Percentiles rank a stretch among this genome's conserved stretches.
These are phyloP conservation scores for Urosaurus nigricauda DNA, from an alignment of 2,797 vertebrate species.

Conservation along the genomic window DNA sequence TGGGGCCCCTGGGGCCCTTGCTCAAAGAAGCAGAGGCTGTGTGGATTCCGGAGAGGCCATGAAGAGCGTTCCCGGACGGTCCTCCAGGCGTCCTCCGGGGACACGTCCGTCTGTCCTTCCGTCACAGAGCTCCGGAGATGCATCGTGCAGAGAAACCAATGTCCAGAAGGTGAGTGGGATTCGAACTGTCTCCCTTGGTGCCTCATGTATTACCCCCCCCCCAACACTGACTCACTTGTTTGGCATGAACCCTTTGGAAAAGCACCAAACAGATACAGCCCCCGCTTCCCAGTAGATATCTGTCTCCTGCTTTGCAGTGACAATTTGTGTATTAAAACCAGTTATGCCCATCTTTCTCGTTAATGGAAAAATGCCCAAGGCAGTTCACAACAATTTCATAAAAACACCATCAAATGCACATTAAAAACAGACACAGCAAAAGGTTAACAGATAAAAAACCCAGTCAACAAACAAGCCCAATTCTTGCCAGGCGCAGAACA, in stretches of 20 bases:
- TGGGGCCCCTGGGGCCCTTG: conserved; percentile 94
- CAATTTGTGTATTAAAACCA: background rate
- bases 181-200: accelerated
- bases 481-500: background rate
- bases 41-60: conserved; percentile 93
- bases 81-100: conserved; percentile 80
- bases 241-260: background rate
- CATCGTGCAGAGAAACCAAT: conserved; percentile 86
- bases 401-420: background rate
- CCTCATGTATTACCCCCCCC: accelerated
- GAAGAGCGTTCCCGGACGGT: conserved; percentile 87
- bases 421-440: background rate
- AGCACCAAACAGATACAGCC: background rate
- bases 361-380: background rate
- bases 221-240: accelerated
- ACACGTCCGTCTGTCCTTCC: conserved; percentile 81
- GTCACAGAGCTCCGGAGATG: conserved; percentile 89
- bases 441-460: background rate
- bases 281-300: background rate
- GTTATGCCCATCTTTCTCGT: background rate
- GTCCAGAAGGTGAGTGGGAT: conserved; percentile 81
- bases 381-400: background rate
- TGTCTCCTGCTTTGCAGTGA: background rate
- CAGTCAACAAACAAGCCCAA: background rate
- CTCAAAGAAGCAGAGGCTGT: conserved; percentile 93